phyloP scores from a whole-genome alignment of 1,140 invertebrate species.

The Caenorhabditis elegans region DNA sequence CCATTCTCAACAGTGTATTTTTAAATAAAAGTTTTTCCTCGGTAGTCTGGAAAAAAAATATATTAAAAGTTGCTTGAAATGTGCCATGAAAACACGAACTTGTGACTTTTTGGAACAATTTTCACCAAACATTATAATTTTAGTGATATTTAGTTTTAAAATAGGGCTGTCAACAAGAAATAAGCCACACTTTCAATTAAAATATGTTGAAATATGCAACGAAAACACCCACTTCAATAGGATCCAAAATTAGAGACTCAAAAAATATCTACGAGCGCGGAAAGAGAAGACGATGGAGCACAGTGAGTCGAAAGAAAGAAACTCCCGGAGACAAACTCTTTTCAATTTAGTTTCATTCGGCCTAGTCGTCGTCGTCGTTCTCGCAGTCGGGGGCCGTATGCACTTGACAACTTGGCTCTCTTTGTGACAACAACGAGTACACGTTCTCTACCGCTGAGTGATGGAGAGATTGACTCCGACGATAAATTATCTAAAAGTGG shows the following conservation, averaged over 20 bases:
- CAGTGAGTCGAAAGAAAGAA: not conserved
- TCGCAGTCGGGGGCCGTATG: not conserved
- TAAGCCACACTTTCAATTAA: no score
- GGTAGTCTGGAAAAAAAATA: no score
- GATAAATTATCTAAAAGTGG: not conserved
- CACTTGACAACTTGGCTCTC: constrained; percentile 22
- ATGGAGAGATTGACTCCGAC: not conserved
- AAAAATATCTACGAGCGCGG: not conserved
- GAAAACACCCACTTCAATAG: not conserved
- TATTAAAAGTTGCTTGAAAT: no score
- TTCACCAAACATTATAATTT: no score
- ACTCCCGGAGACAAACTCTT: constrained; percentile 6
- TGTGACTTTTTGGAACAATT: no score
- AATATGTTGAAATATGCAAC: no score
- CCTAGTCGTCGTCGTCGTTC: not conserved
- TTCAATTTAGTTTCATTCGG: constrained; percentile 26
- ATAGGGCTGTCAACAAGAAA: no score
- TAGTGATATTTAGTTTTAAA: no score
- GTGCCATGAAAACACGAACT: no score
- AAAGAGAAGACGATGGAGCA: not conserved
- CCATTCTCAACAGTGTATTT: no score
- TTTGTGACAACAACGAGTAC: not conserved
- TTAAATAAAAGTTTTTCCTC: no score
- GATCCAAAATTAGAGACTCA: not conserved
- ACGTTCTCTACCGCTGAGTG: not conserved